Base-by-base conservation (phyloP, 2,113 vertebrate genomes). In the Xiphias gladius region DNA sequence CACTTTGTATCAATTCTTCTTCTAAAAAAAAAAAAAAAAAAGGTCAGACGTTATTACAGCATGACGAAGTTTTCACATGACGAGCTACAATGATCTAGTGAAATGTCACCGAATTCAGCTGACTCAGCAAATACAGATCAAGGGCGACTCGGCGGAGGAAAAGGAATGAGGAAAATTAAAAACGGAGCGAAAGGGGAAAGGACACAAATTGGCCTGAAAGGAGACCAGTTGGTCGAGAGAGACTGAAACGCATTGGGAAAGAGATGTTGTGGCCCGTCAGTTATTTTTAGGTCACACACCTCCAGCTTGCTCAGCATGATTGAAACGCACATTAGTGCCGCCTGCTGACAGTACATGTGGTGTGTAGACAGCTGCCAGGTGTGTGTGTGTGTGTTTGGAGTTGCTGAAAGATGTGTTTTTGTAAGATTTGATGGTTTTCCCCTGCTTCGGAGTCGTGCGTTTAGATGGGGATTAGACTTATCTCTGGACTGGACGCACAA, bases 251-350 rank as follows among this genome's bases (percentile, higher is more conserved):
- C 32, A 28, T 17, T 20, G 2, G 19, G 57, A 58, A 14, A 70
- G 7, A 48, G 24, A 89, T 69, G 59, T 66, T 84, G 66, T 69
- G 79, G 77, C 63, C 22, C 86, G 82, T 77, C 61, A 54, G 69
- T 91, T 90, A 83, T 91, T 91, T 91, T 88, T 92, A 90, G 90
- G 84, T 83, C 80, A 82, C 75, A 68, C 82, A 79, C 82, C 64
- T 85, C 52, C 72, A 82, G 80, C 32, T 76, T n/a, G 72, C 85
- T 88, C 86, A 86, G 86, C 85, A 43, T 30, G 85, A 70, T 7
- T 7, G 54, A 70, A 70, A 64, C 79, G 69, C 83, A 83, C 89
- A 80, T 80, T 52, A 61, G 80, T 87, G 86, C 90, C 92, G 87
- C 90, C 89, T 90, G 87, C 86, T 89, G 87, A 58, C 82, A 8